These are phyloP conservation scores for Montipora capitata DNA, from an alignment of 92 coral and sea anemone species.

Conservation along the genomic window DNA sequence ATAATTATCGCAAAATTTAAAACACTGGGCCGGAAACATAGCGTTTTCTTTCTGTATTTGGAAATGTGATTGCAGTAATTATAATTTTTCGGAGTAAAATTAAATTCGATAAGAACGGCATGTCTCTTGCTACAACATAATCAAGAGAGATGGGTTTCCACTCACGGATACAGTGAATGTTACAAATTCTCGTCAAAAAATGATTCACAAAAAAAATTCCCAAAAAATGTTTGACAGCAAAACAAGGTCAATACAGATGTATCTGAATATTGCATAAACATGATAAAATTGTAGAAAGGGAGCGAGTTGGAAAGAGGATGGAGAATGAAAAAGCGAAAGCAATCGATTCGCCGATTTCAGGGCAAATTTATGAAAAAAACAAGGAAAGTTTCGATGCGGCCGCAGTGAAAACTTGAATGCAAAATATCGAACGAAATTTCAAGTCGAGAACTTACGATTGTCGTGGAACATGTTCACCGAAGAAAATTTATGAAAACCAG, in stretches of 20 bases:
- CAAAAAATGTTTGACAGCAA: constrained; percentile 11
- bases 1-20: not conserved
- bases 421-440: not conserved
- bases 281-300: constrained; percentile 22
- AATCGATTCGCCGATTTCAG: not conserved
- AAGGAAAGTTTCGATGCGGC: too few species aligned
- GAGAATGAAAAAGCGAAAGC: not conserved
- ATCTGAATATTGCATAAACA: constrained; percentile 40
- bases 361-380: not conserved
- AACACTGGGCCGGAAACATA: not conserved
- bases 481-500: constrained; percentile 6
- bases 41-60: not conserved
- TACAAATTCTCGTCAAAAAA: not conserved
- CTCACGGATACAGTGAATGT: not conserved
- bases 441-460: not conserved
- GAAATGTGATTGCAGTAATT: constrained; percentile 13
- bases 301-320: not conserved
- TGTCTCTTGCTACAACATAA: not conserved
- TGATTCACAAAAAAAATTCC: not conserved
- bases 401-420: not conserved
- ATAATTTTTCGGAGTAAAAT: constrained; percentile 14
- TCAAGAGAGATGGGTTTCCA: constrained; percentile 5
- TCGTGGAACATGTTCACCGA: constrained; percentile 8
- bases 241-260: constrained; percentile 27
- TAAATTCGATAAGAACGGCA: constrained; percentile 5